These are phyloP conservation scores for Lasioglossum pauxillum DNA, from an alignment of 2,888 invertebrate species.

Conservation along the genomic window DNA sequence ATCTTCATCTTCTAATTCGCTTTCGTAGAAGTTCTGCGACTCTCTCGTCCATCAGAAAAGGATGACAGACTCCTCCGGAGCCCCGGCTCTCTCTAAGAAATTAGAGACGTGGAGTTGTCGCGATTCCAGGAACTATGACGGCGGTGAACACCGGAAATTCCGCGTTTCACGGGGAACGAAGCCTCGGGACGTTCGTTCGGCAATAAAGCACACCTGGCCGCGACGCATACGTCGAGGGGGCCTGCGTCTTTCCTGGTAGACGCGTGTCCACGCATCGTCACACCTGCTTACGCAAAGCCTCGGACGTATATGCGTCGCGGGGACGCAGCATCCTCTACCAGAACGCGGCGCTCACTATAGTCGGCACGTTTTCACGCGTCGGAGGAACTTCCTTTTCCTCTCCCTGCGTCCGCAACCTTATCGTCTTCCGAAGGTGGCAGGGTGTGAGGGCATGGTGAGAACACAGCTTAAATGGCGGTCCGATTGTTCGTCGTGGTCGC, in stretches of 20 bases:
- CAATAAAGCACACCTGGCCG: slow-evolving; percentile 80
- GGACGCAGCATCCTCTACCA: slow-evolving; percentile 58
- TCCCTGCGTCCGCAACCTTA: slow-evolving; percentile 20
- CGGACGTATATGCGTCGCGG: slow-evolving; percentile 69
- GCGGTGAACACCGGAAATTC: slow-evolving; percentile 29
- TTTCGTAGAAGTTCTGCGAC: not conserved
- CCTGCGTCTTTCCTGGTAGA: slow-evolving; percentile 79
- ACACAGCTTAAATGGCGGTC: slow-evolving; percentile 72
- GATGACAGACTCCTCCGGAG: not conserved
- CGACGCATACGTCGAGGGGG: slow-evolving; percentile 70
- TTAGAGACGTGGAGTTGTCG: slow-evolving; percentile 7
- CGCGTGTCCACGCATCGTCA: slow-evolving; percentile 84
- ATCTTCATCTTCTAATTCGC: not conserved
- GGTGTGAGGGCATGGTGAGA: slow-evolving; percentile 77
- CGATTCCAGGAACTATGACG: slow-evolving; percentile 18
- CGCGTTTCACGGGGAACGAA: slow-evolving; percentile 68
- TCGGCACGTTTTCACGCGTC: slow-evolving; percentile 57
- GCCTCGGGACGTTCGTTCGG: slow-evolving; percentile 65
- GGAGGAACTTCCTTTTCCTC: slow-evolving; percentile 50
- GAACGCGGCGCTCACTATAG: slow-evolving; percentile 38
- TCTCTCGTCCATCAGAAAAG: not conserved
- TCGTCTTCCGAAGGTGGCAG: not conserved
- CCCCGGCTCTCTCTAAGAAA: not conserved
- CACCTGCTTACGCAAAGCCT: slow-evolving; percentile 83
- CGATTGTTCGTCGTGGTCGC: not conserved